Evolutionary conservation across 2,888 invertebrate species (phyloP), one percentile per base, ranked within the genome.

Genomic region (Mythimna pallens): DNA sequence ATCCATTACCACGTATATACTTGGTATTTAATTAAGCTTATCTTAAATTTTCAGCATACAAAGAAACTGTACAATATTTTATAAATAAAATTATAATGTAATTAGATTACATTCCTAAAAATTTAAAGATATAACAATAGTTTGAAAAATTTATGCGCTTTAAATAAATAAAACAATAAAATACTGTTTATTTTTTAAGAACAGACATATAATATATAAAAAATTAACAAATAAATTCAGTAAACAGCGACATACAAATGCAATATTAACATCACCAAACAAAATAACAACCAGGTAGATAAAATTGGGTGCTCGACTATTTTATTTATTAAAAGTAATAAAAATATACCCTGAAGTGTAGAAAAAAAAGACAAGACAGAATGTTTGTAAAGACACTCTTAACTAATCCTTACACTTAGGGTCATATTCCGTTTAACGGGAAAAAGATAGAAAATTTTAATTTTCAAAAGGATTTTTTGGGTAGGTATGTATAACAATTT

Each of bases 271-370:
- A 47, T 17, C 20, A 20, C 22, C 12, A 68, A 70, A 80, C 6
- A 22, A 68, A 65, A 59, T 65, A 58, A 62, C 34, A 62, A 12
- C 36, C 22, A 12, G 30, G 20, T 40, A 63, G 22, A 58, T 40
- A 59, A 70, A 76, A 76, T 81, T 76, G 80, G 82, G 82, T 81
- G 82, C 82, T 80, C 80, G 80, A 81, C 80, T 77, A 80, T 80
- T 80, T 80, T 72, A 69, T 71, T 36, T 65, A 67, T 17, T 47
- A 65, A 65, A 63, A 63, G 22, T 58, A 65, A 63, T 9, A 57
- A 65, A 79, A 68, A 61, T 58, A 65, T 58, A 70, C 65, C 66
- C 10, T 57, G 61, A 63, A 54, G 30, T 59, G 65, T 69, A 78
- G 40, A 47, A 65, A 57, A 76, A 65, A 78, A 57, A 79, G 50